Evolutionary conservation across 2,888 invertebrate species (phyloP).

Genomic region (Dryomyza anilis): DNA sequence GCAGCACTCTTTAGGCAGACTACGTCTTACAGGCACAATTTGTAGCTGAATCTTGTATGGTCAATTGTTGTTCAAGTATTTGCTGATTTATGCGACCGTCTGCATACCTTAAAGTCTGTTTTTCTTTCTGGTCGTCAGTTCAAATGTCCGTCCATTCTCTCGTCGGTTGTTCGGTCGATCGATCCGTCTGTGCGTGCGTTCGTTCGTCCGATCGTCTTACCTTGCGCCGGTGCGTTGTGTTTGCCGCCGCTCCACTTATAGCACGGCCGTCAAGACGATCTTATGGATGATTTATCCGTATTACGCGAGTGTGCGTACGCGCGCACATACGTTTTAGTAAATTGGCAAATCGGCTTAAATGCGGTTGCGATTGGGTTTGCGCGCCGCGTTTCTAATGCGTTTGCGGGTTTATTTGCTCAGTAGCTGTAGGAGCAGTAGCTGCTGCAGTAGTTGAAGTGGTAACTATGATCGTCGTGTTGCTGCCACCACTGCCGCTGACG

Average conservation of each 20-base stretch:
- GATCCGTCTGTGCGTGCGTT: conserved; percentile 5
- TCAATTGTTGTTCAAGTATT: conserved; percentile 53
- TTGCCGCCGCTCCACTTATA: conserved; percentile 35
- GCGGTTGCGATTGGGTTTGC: conserved; percentile 5
- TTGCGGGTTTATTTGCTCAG: conserved; percentile 15
- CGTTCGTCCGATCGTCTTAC: not conserved
- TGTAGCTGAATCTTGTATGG: conserved; percentile 50
- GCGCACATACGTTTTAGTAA: conserved; percentile 31
- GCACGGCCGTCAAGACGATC: conserved; percentile 51
- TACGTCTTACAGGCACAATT: conserved; percentile 40
- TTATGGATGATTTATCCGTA: conserved; percentile 39
- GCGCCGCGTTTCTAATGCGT: conserved; percentile 13
- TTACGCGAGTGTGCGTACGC: conserved; percentile 27
- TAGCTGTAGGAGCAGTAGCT: not conserved
- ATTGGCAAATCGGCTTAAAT: conserved; percentile 40
- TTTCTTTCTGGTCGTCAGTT: conserved; percentile 9
- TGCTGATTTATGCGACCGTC: conserved; percentile 52
- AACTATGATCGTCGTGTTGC: too few relatives aligned
- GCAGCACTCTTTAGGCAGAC: too few relatives aligned
- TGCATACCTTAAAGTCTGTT: conserved; percentile 10
- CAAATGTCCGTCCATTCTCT: conserved; percentile 25
- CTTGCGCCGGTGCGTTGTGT: too few relatives aligned
- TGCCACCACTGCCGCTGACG: not conserved
- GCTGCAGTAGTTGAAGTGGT: not conserved
- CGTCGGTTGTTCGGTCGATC: not conserved